These are phyloP conservation scores for Selene dorsalis DNA, from an alignment of 2,797 vertebrate genomes.

Conservation along the genomic window DNA sequence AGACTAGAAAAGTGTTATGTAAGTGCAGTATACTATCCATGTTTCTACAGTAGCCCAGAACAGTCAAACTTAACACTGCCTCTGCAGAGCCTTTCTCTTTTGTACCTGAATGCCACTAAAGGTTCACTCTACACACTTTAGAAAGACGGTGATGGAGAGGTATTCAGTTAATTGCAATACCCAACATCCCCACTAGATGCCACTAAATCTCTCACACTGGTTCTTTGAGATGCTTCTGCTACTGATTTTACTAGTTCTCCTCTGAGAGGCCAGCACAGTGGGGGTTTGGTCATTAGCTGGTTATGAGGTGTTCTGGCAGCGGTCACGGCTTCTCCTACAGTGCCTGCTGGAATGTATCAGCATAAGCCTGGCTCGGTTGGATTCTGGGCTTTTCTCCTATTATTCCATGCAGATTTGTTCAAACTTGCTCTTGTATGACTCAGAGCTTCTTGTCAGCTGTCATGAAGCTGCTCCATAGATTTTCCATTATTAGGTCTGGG, in stretches of 20 bases:
- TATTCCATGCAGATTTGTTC: slow-evolving; percentile 13
- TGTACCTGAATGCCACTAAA: no score
- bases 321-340: not conserved
- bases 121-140: no score
- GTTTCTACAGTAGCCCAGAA: no score
- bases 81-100: no score
- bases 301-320: slow-evolving; percentile 27
- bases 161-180: not conserved
- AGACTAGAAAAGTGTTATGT: no score
- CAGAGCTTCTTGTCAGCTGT: not conserved
- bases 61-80: no score
- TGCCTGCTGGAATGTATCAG: slow-evolving; percentile 6
- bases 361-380: not conserved
- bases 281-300: not conserved
- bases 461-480: slow-evolving; percentile 13
- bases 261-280: not conserved
- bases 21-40: no score
- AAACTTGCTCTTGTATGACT: slow-evolving; percentile 1
- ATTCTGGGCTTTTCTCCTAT: slow-evolving; percentile 22
- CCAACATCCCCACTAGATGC: not conserved
- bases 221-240: not conserved
- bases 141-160: no score
- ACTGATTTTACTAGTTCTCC: not conserved
- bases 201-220: not conserved
- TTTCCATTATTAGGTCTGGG: slow-evolving; percentile 13